Percentiles rank a stretch among this genome's conserved stretches.
phyloP scores from a whole-genome alignment of 1,140 invertebrate species.

The Cyclina sinensis region DNA sequence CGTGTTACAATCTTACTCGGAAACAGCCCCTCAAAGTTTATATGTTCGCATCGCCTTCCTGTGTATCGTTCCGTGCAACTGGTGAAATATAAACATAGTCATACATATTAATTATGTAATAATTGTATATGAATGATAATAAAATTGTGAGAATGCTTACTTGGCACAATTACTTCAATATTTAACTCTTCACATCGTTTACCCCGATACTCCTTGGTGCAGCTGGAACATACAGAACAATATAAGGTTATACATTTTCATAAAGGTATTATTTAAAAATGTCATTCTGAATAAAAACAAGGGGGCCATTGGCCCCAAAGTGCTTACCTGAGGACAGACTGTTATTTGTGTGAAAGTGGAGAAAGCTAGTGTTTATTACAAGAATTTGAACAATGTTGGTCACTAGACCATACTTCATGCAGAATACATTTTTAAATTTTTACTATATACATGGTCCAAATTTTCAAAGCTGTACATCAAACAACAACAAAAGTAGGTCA shows the following conservation, averaged over 20 bases:
- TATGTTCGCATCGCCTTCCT: slow-evolving; percentile 31
- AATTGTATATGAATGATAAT: background rate
- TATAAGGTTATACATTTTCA: background rate
- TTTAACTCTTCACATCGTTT: slow-evolving; percentile 40
- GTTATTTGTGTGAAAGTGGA: too few species aligned
- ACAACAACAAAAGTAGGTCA: too few species aligned
- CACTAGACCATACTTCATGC: too few species aligned
- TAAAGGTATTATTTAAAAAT: too few species aligned
- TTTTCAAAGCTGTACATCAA: too few species aligned
- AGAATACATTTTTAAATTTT: too few species aligned
- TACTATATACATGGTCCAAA: too few species aligned
- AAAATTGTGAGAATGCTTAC: slow-evolving; percentile 39
- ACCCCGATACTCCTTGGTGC: slow-evolving; percentile 30
- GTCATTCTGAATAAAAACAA: too few species aligned
- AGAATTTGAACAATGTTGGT: too few species aligned
- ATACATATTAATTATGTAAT: slow-evolving; percentile 18
- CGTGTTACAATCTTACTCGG: slow-evolving; percentile 59
- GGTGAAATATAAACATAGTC: slow-evolving; percentile 39
- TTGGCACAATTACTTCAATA: slow-evolving; percentile 37
- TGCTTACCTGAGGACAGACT: too few species aligned
- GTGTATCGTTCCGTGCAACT: slow-evolving; percentile 35
- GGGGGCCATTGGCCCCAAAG: too few species aligned
- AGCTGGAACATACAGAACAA: slow-evolving; percentile 40
- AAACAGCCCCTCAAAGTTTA: slow-evolving; percentile 11
- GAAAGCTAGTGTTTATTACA: too few species aligned